phyloP scores from a whole-genome alignment of 2,113 vertebrate genomes.

The Ptilorrhoa leucosticta region DNA sequence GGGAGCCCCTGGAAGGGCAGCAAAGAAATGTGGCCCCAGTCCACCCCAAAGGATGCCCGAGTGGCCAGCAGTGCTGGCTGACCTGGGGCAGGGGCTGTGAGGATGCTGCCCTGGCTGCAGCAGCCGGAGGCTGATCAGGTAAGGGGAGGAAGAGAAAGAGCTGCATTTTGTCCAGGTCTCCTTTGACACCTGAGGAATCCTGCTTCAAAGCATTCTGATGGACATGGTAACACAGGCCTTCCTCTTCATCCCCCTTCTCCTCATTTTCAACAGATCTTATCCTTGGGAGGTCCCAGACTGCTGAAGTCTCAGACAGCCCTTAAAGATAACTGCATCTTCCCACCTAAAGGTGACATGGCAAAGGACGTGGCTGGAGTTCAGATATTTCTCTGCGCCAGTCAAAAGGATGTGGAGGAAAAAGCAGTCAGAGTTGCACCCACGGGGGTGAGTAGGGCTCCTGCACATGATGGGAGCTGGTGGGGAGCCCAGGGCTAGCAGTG shows the following conservation, averaged over 20 bases:
- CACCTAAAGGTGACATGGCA: not conserved
- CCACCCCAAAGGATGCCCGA: not conserved
- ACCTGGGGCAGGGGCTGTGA: not conserved
- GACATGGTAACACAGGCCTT: not conserved
- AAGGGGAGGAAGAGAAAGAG: not conserved
- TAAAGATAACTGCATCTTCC: not conserved
- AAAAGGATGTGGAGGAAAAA: not conserved
- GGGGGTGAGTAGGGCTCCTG: not conserved
- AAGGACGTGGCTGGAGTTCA: not conserved
- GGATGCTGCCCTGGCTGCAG: not conserved
- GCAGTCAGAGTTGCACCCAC: accelerated
- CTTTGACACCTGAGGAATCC: not conserved
- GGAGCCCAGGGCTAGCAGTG: not conserved
- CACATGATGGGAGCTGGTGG: not conserved
- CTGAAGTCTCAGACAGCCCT: not conserved
- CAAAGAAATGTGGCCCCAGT: not conserved
- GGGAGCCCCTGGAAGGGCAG: not conserved
- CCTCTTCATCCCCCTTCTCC: not conserved
- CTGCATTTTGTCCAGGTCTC: not conserved
- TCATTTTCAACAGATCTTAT: not conserved
- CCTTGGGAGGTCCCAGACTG: not conserved
- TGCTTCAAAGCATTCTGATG: not conserved
- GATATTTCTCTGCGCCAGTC: not conserved
- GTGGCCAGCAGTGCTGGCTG: not conserved
- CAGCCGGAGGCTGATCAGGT: not conserved